phyloP scores from a whole-genome alignment of 1,140 invertebrate species.

The Drosophila pachea region DNA sequence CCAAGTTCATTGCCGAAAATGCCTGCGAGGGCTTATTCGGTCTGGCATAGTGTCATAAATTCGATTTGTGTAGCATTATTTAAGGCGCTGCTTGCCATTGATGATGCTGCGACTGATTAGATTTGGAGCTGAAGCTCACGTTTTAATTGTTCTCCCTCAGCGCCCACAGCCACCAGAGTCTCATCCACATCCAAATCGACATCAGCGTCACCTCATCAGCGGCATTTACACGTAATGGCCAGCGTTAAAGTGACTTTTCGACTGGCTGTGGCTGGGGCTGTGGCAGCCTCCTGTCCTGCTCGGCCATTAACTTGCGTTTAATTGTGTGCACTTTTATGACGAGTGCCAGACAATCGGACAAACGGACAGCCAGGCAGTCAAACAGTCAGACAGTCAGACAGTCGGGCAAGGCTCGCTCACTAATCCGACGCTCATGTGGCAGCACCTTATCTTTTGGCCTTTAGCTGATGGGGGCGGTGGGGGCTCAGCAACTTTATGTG shows the following conservation, averaged over 20 bases:
- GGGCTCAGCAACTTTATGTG: conserved; percentile 32
- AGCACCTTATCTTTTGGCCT: conserved; percentile 59
- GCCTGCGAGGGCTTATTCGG: conserved; percentile 8
- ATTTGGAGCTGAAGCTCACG: conserved; percentile 35
- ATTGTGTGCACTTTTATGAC: conserved; percentile 77
- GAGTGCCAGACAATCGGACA: conserved; percentile 41
- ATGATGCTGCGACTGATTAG: conserved; percentile 65
- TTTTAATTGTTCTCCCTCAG: conserved; percentile 58
- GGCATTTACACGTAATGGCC: conserved; percentile 78
- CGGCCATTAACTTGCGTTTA: conserved; percentile 76
- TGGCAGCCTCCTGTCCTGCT: conserved; percentile 51
- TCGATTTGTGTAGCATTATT: conserved; percentile 77
- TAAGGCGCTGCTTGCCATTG: conserved; percentile 63
- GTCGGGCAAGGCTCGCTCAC: conserved; percentile 6
- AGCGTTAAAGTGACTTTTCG: conserved; percentile 69
- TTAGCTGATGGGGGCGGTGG: conserved; percentile 29
- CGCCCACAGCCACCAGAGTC: no score
- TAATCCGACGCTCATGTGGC: conserved; percentile 61
- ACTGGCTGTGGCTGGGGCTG: not conserved
- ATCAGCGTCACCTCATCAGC: conserved; percentile 78
- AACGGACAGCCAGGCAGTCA: conserved; percentile 12
- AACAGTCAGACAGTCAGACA: not conserved
- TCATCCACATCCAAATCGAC: conserved; percentile 7
- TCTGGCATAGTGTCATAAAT: conserved; percentile 68
- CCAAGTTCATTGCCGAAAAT: conserved; percentile 49